Conservation (phyloP, 2,797 vertebrate species). For the Alosa sapidissima region DNA sequence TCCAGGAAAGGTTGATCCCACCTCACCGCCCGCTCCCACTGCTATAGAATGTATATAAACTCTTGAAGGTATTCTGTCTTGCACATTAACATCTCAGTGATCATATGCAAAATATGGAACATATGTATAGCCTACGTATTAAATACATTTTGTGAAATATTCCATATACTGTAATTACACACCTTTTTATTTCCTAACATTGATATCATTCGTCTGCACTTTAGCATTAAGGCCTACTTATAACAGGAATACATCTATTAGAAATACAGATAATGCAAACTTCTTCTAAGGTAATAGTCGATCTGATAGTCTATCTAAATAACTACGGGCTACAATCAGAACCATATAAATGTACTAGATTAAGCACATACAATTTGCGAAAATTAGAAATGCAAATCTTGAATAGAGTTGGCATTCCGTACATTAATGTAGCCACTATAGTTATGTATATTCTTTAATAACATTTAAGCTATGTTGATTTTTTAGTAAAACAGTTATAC, state of each 20-base stretch:
- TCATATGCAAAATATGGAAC: background rate
- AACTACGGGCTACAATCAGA: background rate
- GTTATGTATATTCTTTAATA: background rate
- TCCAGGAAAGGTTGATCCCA: background rate
- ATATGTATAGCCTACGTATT: background rate
- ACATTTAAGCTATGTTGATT: background rate
- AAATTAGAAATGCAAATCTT: background rate
- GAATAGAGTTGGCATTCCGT: background rate
- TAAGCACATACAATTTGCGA: background rate
- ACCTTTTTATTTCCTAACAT: background rate
- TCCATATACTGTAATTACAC: background rate
- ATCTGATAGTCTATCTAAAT: background rate
- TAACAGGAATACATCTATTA: background rate
- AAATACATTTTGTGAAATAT: background rate
- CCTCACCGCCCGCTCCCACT: background rate
- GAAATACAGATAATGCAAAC: background rate
- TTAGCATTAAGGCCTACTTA: background rate
- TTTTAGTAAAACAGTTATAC: background rate
- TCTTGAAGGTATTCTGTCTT: background rate
- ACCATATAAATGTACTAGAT: background rate
- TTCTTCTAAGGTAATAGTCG: background rate
- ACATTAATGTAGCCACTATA: background rate
- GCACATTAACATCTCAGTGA: background rate
- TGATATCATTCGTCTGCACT: background rate
- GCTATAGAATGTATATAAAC: background rate